These are phyloP conservation scores for Penaeus monodon DNA, from an alignment of 2,888 invertebrate species.

Conservation along the genomic window DNA sequence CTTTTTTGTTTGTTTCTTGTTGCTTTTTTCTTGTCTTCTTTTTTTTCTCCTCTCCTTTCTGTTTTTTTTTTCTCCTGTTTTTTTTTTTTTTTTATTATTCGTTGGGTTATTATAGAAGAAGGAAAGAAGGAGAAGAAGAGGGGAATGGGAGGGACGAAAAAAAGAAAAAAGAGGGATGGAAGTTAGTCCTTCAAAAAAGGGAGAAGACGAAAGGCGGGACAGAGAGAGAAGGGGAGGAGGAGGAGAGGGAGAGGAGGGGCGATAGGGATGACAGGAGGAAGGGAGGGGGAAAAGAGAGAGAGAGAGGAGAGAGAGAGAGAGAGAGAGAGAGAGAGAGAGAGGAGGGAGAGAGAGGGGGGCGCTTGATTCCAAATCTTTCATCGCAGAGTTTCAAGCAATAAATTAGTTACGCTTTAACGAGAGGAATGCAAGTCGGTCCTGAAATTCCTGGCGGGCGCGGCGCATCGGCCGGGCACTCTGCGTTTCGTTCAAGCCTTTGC, in stretches of 20 bases:
- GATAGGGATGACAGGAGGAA: neutral
- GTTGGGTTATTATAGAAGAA: neutral
- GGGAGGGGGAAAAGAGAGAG: neutral
- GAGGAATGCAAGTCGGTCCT: constrained; percentile 51
- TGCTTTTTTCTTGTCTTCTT: too few species aligned
- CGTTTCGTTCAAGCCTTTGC: constrained; percentile 36
- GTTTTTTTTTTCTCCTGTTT: too few species aligned
- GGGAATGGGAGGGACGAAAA: too few species aligned
- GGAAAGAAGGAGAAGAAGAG: too few species aligned
- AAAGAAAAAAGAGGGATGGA: too few species aligned
- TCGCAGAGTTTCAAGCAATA: constrained; percentile 54
- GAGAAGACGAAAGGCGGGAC: neutral
- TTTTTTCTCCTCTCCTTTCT: neutral
- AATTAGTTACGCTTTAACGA: constrained; percentile 58
- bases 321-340: neutral
- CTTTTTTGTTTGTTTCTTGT: too few species aligned
- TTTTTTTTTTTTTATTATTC: neutral
- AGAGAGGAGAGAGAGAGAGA: neutral
- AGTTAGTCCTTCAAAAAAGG: too few species aligned
- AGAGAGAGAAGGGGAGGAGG: neutral
- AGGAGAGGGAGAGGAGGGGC: neutral
- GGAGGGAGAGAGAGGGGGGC: neutral
- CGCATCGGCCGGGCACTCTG: constrained; percentile 14
- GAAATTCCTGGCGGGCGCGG: constrained; percentile 41
- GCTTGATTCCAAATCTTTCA: constrained; percentile 49